phyloP scores from a whole-genome alignment of 2,113 vertebrate species.

The Aythya baeri region DNA sequence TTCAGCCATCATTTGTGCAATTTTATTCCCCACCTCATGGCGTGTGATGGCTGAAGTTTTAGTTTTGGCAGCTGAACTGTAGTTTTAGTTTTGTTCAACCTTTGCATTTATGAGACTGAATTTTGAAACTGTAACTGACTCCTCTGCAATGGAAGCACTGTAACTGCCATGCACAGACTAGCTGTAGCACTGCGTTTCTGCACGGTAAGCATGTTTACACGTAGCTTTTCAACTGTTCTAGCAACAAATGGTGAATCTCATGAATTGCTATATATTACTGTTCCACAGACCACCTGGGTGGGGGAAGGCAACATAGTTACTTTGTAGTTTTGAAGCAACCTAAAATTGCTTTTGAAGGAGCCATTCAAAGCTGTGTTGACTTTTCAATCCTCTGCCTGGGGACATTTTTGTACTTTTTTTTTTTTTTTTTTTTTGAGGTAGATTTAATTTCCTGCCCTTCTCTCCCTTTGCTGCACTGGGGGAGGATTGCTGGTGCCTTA shows the following conservation, averaged over 20 bases:
- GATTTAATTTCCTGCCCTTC: neutral
- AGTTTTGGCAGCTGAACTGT: too few species aligned
- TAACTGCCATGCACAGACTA: too few species aligned
- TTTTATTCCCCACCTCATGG: neutral
- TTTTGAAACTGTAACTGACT: neutral
- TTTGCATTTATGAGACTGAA: neutral
- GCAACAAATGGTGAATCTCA: neutral
- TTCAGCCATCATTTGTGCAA: rapidly evolving
- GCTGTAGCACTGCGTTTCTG: neutral
- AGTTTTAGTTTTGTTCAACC: neutral
- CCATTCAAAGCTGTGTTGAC: neutral
- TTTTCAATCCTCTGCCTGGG: neutral
- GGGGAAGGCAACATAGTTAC: neutral
- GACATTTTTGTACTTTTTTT: neutral
- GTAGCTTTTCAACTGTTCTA: neutral
- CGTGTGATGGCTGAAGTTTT: neutral
- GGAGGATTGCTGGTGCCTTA: neutral
- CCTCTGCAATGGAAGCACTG: neutral
- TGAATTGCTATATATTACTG: neutral
- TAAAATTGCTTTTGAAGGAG: neutral
- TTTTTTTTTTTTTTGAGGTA: neutral
- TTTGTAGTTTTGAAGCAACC: neutral
- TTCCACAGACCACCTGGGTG: neutral
- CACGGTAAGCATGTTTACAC: neutral
- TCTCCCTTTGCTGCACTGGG: neutral